A percentile compares a stretch with the other conserved stretches of the same genome.
Conservation (phyloP, 2,888 invertebrate species). For the Thelaira solivaga region DNA sequence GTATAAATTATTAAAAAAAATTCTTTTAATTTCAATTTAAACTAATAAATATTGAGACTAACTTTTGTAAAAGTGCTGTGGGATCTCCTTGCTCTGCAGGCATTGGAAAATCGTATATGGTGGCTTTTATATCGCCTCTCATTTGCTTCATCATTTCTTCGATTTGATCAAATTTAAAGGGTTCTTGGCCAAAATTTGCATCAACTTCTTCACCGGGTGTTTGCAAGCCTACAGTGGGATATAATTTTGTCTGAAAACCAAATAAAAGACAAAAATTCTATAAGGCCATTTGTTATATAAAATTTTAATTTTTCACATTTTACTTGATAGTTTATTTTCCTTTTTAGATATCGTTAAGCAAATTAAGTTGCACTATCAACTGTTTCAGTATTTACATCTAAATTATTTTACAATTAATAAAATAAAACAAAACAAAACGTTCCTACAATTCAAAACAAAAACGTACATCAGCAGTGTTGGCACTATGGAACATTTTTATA, state of each 20-base stretch:
- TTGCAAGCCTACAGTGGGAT: slow-evolving; percentile 98
- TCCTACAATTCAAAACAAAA: too few species aligned
- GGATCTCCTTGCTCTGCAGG: slow-evolving; percentile 92
- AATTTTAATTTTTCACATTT: too few species aligned
- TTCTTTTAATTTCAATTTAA: too few species aligned
- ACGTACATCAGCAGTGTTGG: not conserved
- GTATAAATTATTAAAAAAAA: not conserved
- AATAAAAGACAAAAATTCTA: not conserved
- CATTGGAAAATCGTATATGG: slow-evolving; percentile 92
- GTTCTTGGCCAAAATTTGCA: slow-evolving; percentile 98
- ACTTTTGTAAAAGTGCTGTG: slow-evolving; percentile 95
- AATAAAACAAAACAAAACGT: too few species aligned
- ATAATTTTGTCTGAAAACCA: slow-evolving; percentile 88
- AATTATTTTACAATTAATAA: too few species aligned
- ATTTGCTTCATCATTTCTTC: slow-evolving; percentile 97
- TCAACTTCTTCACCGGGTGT: slow-evolving; percentile 98
- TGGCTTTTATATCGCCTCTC: slow-evolving; percentile 87
- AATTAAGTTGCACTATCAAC: too few species aligned
- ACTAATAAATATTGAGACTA: not conserved
- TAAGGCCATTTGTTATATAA: too few species aligned
- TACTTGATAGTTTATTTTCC: too few species aligned
- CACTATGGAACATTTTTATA: not conserved
- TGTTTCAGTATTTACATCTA: too few species aligned
- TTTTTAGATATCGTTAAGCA: too few species aligned
- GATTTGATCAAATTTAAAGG: slow-evolving; percentile 96